A percentile compares a stretch with the other conserved stretches of the same genome.
phyloP scores from a whole-genome alignment of 2,888 invertebrate species.

The Drosophila koepferae region DNA sequence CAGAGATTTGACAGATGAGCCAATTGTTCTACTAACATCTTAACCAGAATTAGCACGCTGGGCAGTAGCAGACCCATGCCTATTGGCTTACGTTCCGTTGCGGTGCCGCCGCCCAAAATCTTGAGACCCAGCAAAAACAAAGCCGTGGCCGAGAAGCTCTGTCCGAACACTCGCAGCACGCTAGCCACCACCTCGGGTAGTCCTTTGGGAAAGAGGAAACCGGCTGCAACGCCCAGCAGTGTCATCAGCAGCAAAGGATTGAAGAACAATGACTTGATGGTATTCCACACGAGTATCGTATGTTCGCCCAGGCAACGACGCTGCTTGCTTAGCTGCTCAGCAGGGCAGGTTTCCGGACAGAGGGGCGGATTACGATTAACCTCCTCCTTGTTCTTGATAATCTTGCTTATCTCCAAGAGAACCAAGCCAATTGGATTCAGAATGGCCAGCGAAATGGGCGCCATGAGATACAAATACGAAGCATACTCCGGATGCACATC shows the following conservation, averaged over 20 bases:
- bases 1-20: fast-evolving
- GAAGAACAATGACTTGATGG: conserved; percentile 90
- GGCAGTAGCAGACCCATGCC: conserved; percentile 92
- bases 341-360: conserved; percentile 81
- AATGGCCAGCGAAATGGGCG: conserved; percentile 96
- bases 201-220: conserved; percentile 91
- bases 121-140: conserved; percentile 95
- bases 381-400: conserved; percentile 83
- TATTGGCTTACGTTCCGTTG: conserved; percentile 83
- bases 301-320: conserved; percentile 79
- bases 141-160: conserved; percentile 96
- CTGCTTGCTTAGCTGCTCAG: conserved; percentile 73
- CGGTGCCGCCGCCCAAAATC: conserved; percentile 96
- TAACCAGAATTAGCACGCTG: conserved; percentile 94
- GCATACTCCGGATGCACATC: conserved; percentile 95
- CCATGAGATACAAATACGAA: conserved; percentile 95
- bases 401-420: conserved; percentile 91
- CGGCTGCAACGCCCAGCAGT: conserved; percentile 94
- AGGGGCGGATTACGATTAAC: conserved; percentile 66
- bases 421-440: conserved; percentile 96
- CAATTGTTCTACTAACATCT: conserved; percentile 88
- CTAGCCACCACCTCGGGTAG: conserved; percentile 91
- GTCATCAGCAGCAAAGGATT: conserved; percentile 98
- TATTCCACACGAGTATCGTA: conserved; percentile 84
- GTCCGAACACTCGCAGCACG: conserved; percentile 92